Evolutionary conservation across 2,113 vertebrate genomes (phyloP).

Genomic region (Lichenostomus cassidix): DNA sequence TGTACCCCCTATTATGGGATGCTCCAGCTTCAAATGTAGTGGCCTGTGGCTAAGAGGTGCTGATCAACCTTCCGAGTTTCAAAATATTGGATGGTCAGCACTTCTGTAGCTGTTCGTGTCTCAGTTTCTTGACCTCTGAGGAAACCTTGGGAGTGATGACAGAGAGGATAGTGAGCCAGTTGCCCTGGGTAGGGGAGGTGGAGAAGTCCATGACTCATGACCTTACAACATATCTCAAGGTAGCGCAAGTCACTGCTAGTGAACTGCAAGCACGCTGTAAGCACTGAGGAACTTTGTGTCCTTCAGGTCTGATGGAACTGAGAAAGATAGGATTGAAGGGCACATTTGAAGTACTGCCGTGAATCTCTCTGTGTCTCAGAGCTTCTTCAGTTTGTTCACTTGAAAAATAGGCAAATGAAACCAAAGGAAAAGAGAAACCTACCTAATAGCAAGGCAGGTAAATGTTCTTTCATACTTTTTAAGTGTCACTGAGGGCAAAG

Average conservation of each 20-base stretch:
- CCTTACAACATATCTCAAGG: not conserved
- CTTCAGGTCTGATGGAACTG: not conserved
- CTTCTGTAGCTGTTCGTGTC: not conserved
- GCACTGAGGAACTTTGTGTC: not conserved
- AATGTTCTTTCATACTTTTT: not conserved
- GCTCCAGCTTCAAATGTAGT: not conserved
- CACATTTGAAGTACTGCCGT: not conserved
- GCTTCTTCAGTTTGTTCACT: not conserved
- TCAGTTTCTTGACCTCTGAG: constrained; percentile 10
- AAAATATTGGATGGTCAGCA: not conserved
- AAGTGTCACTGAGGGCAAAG: not conserved
- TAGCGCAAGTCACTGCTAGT: not conserved
- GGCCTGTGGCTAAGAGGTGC: not conserved
- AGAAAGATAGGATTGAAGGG: not conserved
- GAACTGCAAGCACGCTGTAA: not conserved
- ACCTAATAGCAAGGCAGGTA: not conserved
- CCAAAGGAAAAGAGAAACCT: not conserved
- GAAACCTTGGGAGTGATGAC: not conserved
- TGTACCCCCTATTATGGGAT: not conserved
- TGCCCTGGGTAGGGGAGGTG: not conserved
- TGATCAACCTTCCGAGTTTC: not conserved
- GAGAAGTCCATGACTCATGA: not conserved
- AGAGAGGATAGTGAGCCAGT: constrained; percentile 1
- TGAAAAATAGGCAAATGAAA: not conserved
- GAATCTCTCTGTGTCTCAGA: not conserved